Evolutionary conservation across 2,888 invertebrate species (phyloP).

Genomic region (Matsumyia berberina): DNA sequence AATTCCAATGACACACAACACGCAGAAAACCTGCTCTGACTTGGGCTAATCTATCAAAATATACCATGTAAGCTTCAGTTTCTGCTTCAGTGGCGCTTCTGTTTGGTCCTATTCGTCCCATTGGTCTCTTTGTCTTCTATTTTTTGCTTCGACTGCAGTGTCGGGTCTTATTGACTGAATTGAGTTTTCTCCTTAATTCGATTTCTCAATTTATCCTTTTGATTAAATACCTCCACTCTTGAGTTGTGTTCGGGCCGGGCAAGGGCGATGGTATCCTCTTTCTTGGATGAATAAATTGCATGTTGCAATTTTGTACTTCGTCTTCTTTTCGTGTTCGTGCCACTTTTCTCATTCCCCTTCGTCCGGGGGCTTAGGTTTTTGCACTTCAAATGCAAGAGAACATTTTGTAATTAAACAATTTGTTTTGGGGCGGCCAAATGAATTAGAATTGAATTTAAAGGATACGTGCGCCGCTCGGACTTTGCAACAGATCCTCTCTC

Average conservation of each 20-base stretch:
- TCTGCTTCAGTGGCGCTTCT: neutral
- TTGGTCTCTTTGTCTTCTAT: neutral
- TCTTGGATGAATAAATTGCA: conserved; percentile 48
- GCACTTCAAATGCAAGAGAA: conserved; percentile 36
- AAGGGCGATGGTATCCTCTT: conserved; percentile 19
- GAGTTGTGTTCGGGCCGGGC: neutral
- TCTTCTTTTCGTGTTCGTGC: neutral
- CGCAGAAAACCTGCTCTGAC: conserved; percentile 6
- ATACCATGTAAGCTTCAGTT: conserved; percentile 25
- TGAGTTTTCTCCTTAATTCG: conserved; percentile 61
- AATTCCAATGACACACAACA: conserved; percentile 35
- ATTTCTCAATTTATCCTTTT: conserved; percentile 69
- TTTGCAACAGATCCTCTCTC: neutral
- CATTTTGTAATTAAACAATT: conserved; percentile 70
- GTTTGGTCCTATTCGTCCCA: conserved; percentile 2
- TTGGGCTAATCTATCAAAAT: conserved; percentile 26
- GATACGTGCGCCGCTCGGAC: conserved; percentile 4
- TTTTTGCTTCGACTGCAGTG: conserved; percentile 22
- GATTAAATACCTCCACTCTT: conserved; percentile 58
- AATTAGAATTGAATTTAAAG: conserved; percentile 42
- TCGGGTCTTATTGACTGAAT: conserved; percentile 47
- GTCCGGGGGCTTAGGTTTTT: conserved; percentile 1
- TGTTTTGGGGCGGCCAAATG: conserved; percentile 46
- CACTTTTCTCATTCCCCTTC: neutral
- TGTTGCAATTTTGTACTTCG: conserved; percentile 30